Conservation (phyloP, 2,888 invertebrate genomes). For the Melanostoma scalare region DNA sequence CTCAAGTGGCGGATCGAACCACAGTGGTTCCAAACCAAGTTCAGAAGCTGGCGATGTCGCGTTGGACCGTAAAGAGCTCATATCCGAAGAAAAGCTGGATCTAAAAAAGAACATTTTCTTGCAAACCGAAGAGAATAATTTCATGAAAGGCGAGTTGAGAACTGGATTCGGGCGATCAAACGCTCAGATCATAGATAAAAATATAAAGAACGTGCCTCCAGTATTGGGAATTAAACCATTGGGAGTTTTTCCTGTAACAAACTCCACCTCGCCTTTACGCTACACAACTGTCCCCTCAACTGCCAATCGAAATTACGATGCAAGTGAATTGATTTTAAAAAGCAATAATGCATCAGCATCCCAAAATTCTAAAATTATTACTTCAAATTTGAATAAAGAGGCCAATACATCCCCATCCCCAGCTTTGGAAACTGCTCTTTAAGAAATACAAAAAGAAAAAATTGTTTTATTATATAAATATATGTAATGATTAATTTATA, state of each 20-base stretch:
- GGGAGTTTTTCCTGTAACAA: slow-evolving; percentile 8
- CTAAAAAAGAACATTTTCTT: slow-evolving; percentile 81
- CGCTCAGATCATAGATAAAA: slow-evolving; percentile 29
- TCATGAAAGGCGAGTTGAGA: slow-evolving; percentile 81
- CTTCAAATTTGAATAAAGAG: slow-evolving; percentile 56
- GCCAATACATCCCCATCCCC: slow-evolving; percentile 54
- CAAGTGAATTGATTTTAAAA: slow-evolving; percentile 58
- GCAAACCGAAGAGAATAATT: slow-evolving; percentile 82
- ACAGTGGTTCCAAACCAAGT: slow-evolving; percentile 83
- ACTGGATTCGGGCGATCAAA: slow-evolving; percentile 34
- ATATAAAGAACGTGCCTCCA: slow-evolving; percentile 16
- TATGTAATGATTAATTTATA: slow-evolving; percentile 65
- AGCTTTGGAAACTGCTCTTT: slow-evolving; percentile 71
- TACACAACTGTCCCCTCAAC: slow-evolving; percentile 4
- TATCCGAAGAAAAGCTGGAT: slow-evolving; percentile 77
- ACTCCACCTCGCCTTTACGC: slow-evolving; percentile 14
- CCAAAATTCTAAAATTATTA: slow-evolving; percentile 37
- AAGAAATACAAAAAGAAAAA: slow-evolving; percentile 10
- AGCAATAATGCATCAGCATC: slow-evolving; percentile 59
- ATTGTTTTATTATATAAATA: slow-evolving; percentile 41
- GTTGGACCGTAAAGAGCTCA: slow-evolving; percentile 65
- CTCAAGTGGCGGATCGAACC: slow-evolving; percentile 83
- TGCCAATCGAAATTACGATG: slow-evolving; percentile 52
- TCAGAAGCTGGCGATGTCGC: slow-evolving; percentile 77
- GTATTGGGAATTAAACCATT: slow-evolving; percentile 12